Evolutionary conservation across 2,113 vertebrate genomes (phyloP).

Genomic region (Cricetomys ansorgei): DNA sequence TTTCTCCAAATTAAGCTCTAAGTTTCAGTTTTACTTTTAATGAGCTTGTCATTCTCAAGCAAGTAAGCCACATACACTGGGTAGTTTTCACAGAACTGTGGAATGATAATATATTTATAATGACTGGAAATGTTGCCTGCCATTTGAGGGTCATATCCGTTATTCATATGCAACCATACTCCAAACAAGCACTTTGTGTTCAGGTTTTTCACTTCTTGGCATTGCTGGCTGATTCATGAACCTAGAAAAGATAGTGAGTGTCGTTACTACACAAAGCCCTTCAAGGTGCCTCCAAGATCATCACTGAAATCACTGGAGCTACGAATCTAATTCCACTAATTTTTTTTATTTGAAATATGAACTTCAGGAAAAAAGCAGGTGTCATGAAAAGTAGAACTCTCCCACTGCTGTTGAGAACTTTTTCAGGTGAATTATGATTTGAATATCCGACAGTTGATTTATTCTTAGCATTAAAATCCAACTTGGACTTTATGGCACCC

Average conservation of each 20-base stretch:
- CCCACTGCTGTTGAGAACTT: not conserved
- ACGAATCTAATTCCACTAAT: conserved; percentile 19
- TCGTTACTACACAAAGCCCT: not conserved
- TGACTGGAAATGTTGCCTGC: not conserved
- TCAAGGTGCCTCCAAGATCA: not conserved
- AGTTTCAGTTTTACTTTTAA: conserved; percentile 41
- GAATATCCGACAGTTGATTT: not conserved
- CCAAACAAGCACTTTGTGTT: not conserved
- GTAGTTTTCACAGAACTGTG: not conserved
- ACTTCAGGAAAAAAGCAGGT: not conserved
- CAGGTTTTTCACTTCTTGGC: not conserved
- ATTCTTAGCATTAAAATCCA: conserved; percentile 27
- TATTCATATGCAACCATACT: not conserved
- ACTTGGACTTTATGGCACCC: not conserved
- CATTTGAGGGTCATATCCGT: not conserved
- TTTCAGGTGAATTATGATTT: conserved; percentile 8
- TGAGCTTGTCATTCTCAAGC: not conserved
- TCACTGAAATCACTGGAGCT: not conserved
- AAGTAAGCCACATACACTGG: not conserved
- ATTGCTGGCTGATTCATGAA: not conserved
- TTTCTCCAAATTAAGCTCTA: conserved; percentile 44
- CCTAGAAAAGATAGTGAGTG: not conserved
- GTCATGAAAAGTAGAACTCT: not conserved
- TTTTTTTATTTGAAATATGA: not conserved
- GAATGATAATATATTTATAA: conserved; percentile 36